Conservation (phyloP, 2,113 vertebrate species). For the Jaculus jaculus region DNA sequence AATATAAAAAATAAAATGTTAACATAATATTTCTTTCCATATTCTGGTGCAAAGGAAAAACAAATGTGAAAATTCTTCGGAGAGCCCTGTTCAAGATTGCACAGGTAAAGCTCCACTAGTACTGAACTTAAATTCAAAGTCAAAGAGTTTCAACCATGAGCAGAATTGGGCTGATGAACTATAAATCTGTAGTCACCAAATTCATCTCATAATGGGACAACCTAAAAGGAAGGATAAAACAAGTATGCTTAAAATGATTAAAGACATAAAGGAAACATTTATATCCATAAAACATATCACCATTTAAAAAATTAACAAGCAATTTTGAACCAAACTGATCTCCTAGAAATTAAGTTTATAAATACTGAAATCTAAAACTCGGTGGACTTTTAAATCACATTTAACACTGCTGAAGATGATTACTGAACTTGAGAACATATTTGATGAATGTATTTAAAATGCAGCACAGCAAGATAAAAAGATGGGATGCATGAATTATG, state of each 20-base stretch:
- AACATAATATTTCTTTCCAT: not conserved
- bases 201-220: not conserved
- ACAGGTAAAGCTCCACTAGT: not conserved
- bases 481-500: slow-evolving; percentile 65
- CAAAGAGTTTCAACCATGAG: not conserved
- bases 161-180: not conserved
- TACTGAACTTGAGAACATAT: slow-evolving; percentile 48
- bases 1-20: not conserved
- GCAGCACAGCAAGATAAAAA: slow-evolving; percentile 66
- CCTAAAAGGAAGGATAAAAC: slow-evolving; percentile 4
- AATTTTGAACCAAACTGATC: slow-evolving; percentile 35
- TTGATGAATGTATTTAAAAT: slow-evolving; percentile 69
- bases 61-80: slow-evolving; percentile 12
- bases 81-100: not conserved
- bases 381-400: slow-evolving; percentile 59
- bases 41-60: slow-evolving; percentile 23
- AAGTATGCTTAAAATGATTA: slow-evolving; percentile 42
- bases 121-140: not conserved
- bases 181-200: not conserved
- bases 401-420: slow-evolving; percentile 64
- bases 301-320: slow-evolving; percentile 51
- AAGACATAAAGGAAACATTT: slow-evolving; percentile 37
- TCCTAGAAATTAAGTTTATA: slow-evolving; percentile 60
- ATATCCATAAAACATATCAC: slow-evolving; percentile 27
- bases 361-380: slow-evolving; percentile 58